Conservation (phyloP, 2,888 invertebrate genomes). For the Palloptera scutellata region DNA sequence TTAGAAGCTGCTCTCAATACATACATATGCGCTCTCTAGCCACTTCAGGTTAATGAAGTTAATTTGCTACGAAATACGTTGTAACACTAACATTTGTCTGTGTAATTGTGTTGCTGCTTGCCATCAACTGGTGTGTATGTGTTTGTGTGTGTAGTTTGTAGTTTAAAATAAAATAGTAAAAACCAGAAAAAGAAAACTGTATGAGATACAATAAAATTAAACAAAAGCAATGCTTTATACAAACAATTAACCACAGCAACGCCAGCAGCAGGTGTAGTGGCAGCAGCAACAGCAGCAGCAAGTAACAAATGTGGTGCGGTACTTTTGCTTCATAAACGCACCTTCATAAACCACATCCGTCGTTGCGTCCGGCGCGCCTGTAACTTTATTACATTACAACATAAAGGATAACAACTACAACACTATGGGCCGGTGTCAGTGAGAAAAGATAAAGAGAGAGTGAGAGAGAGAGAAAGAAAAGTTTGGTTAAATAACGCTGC, state of each 20-base stretch:
- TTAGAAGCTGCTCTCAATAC: too few species aligned
- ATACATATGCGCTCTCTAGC: too few species aligned
- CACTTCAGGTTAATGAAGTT: too few species aligned
- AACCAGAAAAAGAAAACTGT: neutral
- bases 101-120: slow-evolving; percentile 5
- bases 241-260: neutral
- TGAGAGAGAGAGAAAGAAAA: too few species aligned
- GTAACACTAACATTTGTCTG: too few species aligned
- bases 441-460: too few species aligned
- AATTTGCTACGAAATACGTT: too few species aligned
- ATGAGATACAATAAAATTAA: neutral
- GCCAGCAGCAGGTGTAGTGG: neutral
- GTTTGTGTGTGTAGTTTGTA: neutral
- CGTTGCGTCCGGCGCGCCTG: neutral
- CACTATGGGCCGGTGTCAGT: too few species aligned
- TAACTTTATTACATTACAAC: too few species aligned
- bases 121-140: slow-evolving; percentile 18
- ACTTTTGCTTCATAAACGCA: neutral
- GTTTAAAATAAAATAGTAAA: neutral
- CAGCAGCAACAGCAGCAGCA: slow-evolving; percentile 5
- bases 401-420: too few species aligned
- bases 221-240: too few species aligned
- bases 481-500: too few species aligned
- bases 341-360: neutral
- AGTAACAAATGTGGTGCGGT: neutral